phyloP scores from a whole-genome alignment of 2,888 invertebrate genomes.

The Pristionchus mayeri region DNA sequence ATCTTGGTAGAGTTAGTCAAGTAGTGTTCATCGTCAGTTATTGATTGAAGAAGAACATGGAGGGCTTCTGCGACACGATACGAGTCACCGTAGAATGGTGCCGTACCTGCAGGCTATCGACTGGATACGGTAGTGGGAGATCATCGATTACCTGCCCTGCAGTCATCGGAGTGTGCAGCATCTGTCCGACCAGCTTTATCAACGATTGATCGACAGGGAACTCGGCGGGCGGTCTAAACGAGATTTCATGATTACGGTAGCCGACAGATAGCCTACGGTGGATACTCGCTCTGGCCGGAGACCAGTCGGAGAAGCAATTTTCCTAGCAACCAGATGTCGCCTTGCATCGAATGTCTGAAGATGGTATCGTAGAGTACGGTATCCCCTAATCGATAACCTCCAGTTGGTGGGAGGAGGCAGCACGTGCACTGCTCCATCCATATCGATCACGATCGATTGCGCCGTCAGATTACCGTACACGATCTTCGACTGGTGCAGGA shows the following conservation, averaged over 20 bases:
- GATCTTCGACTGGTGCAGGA: slow-evolving; percentile 42
- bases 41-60: slow-evolving; percentile 39
- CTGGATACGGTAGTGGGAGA: neutral
- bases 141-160: slow-evolving; percentile 29
- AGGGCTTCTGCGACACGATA: neutral
- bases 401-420: neutral
- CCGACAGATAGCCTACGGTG: neutral
- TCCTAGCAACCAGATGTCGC: slow-evolving; percentile 14
- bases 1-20: neutral
- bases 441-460: neutral
- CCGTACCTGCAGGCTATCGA: slow-evolving; percentile 5
- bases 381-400: neutral
- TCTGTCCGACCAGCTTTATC: neutral
- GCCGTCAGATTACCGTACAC: slow-evolving; percentile 9
- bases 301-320: neutral
- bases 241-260: slow-evolving; percentile 23
- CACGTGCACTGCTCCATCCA: neutral
- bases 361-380: slow-evolving; percentile 4
- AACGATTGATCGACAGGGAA: neutral
- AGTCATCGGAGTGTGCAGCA: slow-evolving; percentile 25
- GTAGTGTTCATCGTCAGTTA: neutral
- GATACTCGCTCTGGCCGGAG: slow-evolving; percentile 5
- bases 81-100: neutral
- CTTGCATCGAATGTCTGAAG: neutral
- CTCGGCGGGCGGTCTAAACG: neutral